Evolutionary conservation across 2,797 vertebrate genomes (phyloP).

Genomic region (Bryconaethiops microstoma): DNA sequence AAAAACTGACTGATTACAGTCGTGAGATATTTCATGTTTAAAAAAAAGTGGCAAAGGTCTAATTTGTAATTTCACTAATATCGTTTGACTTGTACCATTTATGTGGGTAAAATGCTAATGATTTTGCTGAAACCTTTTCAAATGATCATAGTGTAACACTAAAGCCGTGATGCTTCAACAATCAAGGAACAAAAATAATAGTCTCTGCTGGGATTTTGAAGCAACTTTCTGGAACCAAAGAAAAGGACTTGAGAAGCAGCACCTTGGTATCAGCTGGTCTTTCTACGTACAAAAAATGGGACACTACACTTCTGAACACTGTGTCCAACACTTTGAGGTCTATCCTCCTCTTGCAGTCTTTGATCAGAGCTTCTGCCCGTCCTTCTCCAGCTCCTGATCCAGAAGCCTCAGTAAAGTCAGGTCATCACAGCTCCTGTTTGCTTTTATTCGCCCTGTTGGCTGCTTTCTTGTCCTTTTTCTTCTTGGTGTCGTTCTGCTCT

Average conservation of each 20-base stretch:
- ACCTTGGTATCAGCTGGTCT: neutral
- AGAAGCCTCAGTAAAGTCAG: neutral
- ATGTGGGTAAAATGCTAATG: neutral
- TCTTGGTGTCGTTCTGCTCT: conserved; percentile 76
- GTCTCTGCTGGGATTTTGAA: neutral
- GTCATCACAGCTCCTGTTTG: conserved; percentile 84
- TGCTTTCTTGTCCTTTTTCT: conserved; percentile 80
- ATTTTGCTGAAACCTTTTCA: neutral
- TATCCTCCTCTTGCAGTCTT: neutral
- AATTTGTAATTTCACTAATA: neutral
- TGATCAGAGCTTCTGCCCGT: neutral
- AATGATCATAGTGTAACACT: no score
- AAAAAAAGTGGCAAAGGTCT: neutral
- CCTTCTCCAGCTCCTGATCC: neutral
- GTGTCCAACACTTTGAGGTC: neutral
- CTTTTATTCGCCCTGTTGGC: conserved; percentile 62
- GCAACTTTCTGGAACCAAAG: neutral
- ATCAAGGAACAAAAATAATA: neutral
- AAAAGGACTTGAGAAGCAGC: neutral
- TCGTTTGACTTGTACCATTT: no score
- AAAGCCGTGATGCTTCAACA: neutral
- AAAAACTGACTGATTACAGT: neutral
- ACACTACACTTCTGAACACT: neutral
- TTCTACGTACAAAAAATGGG: neutral
- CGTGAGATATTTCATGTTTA: neutral